A percentile compares a stretch with the other conserved stretches of the same genome.
These are phyloP conservation scores for Engystomops pustulosus DNA, from an alignment of 2,113 vertebrate genomes.

Conservation along the genomic window DNA sequence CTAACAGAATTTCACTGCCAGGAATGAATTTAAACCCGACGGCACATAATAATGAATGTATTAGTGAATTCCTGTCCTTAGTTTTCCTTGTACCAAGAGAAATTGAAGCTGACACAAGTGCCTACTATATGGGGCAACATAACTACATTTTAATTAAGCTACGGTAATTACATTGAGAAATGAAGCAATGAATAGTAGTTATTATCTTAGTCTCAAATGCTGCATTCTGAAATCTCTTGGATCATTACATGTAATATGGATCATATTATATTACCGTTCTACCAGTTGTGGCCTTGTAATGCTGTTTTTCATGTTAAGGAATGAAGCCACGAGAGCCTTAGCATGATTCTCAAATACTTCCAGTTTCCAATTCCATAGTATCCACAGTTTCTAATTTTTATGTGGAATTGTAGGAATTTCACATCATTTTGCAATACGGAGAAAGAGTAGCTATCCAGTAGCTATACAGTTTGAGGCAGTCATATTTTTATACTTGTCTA, in stretches of 20 bases:
- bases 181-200: conserved; percentile 52
- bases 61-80: conserved; percentile 30
- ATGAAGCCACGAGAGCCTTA: background rate
- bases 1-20: conserved; percentile 38
- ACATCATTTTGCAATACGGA: no score
- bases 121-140: conserved; percentile 15
- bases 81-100: conserved; percentile 14
- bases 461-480: no score
- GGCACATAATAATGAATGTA: conserved; percentile 54
- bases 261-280: background rate
- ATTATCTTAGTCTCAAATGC: conserved; percentile 25
- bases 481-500: background rate
- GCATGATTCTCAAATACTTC: background rate
- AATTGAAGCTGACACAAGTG: conserved; percentile 55
- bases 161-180: conserved; percentile 46
- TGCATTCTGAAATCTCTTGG: conserved; percentile 4
- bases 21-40: conserved; percentile 48
- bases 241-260: conserved; percentile 40
- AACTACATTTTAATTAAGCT: conserved; percentile 56
- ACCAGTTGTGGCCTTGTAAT: background rate
- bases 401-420: background rate
- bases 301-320: background rate
- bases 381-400: background rate
- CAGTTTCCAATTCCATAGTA: no score
- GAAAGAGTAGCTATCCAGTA: no score